A percentile compares a stretch with the other conserved stretches of the same genome.
phyloP scores from a whole-genome alignment of 1,140 invertebrate genomes.

The Drosophila murphyi region DNA sequence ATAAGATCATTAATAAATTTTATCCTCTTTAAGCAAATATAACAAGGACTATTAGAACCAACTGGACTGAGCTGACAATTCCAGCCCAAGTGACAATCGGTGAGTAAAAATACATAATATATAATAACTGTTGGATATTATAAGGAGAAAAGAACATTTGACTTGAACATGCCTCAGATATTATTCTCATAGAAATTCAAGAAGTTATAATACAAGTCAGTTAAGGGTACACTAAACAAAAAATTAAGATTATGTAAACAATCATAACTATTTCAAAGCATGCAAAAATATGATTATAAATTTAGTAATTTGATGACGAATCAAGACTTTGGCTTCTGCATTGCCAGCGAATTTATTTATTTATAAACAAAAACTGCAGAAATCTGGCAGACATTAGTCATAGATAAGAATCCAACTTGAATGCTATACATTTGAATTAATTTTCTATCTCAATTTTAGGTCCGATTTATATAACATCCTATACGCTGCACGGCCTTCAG shows the following conservation, averaged over 20 bases:
- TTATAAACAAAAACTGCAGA: neutral
- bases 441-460: constrained; percentile 70
- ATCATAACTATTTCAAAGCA: neutral
- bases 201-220: too few relatives aligned
- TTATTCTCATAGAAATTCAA: too few relatives aligned
- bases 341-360: too few relatives aligned
- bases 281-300: neutral
- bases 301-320: too few relatives aligned
- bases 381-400: too few relatives aligned
- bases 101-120: constrained; percentile 25
- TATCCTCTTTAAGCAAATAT: constrained; percentile 34
- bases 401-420: too few relatives aligned
- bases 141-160: too few relatives aligned
- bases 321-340: neutral
- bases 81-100: constrained; percentile 86
- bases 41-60: constrained; percentile 53
- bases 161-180: too few relatives aligned
- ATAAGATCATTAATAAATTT: neutral
- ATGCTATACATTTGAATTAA: too few relatives aligned
- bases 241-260: neutral
- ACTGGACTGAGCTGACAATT: constrained; percentile 88
- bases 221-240: too few relatives aligned
- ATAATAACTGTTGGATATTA: neutral
- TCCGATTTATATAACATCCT: constrained; percentile 88
- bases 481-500: constrained; percentile 88